Evolutionary conservation across 2,888 invertebrate genomes (phyloP).

Genomic region (Notodonta ziczac): DNA sequence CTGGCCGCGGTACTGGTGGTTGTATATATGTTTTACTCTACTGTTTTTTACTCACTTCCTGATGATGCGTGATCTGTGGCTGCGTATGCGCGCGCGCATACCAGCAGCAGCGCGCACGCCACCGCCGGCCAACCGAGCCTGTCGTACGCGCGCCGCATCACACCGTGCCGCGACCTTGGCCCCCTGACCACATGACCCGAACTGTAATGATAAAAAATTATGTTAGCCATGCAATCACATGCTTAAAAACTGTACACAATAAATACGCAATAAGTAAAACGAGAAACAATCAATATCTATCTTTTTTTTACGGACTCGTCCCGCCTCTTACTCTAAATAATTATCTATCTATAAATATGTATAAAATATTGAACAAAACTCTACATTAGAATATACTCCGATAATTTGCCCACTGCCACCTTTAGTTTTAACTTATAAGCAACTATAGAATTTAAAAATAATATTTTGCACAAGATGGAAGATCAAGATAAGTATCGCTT

Average conservation of each 20-base stretch:
- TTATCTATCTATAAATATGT: too few species aligned
- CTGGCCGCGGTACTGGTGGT: neutral
- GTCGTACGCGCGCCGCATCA: slow-evolving; percentile 67
- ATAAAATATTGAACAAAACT: too few species aligned
- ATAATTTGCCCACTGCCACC: too few species aligned
- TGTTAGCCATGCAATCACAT: neutral
- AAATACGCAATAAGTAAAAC: too few species aligned
- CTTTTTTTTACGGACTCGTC: too few species aligned
- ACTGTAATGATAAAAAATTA: slow-evolving; percentile 54
- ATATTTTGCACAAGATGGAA: too few species aligned
- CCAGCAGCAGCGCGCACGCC: slow-evolving; percentile 68
- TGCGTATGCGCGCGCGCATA: slow-evolving; percentile 56
- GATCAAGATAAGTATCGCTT: too few species aligned
- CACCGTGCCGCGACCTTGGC: slow-evolving; percentile 61
- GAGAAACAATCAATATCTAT: too few species aligned
- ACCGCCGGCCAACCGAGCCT: slow-evolving; percentile 61
- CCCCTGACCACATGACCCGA: slow-evolving; percentile 69
- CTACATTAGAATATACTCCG: too few species aligned
- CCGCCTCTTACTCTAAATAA: too few species aligned
- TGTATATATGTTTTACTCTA: neutral
- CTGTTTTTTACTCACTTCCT: slow-evolving; percentile 58
- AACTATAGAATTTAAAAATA: too few species aligned
- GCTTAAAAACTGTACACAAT: neutral
- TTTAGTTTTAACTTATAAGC: too few species aligned
- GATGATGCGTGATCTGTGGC: slow-evolving; percentile 50